These are phyloP conservation scores for Metridium senile DNA, from an alignment of 92 coral and sea anemone species.

Conservation along the genomic window DNA sequence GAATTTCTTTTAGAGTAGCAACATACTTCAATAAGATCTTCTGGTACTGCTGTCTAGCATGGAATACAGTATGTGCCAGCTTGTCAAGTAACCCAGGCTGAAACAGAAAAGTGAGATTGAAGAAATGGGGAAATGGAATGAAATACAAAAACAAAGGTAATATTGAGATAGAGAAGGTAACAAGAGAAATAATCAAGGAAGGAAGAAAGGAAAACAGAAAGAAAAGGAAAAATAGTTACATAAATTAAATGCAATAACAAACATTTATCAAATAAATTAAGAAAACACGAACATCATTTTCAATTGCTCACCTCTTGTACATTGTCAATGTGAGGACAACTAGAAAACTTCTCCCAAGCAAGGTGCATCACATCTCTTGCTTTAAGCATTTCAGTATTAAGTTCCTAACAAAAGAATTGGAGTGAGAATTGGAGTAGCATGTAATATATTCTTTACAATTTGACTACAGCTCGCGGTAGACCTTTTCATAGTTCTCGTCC, in stretches of 20 bases:
- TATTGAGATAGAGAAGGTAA: too few relatives aligned
- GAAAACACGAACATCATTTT: background rate
- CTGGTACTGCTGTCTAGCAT: constrained; percentile 90
- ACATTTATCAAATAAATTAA: too few relatives aligned
- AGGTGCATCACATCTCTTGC: constrained; percentile 88
- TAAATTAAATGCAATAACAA: too few relatives aligned
- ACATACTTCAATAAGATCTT: constrained; percentile 74
- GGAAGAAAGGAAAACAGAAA: too few relatives aligned
- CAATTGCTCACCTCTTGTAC: constrained; percentile 80
- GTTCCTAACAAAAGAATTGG: constrained; percentile 64
- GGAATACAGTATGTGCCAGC: constrained; percentile 82
- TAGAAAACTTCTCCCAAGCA: constrained; percentile 96
- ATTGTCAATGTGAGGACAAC: constrained; percentile 71
- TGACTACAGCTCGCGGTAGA: too few relatives aligned
- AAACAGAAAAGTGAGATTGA: background rate
- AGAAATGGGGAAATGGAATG: background rate
- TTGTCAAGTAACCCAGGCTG: constrained; percentile 84
- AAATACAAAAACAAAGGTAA: too few relatives aligned
- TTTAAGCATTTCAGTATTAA: constrained; percentile 76
- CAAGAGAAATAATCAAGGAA: too few relatives aligned
- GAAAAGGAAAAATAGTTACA: too few relatives aligned
- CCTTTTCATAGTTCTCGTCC: too few relatives aligned
- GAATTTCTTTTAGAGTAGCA: constrained; percentile 85
- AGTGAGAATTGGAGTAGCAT: background rate
- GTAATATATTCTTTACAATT: too few relatives aligned